Base-by-base conservation (phyloP, 2,113 vertebrate species). In the Polyodon spathula region DNA sequence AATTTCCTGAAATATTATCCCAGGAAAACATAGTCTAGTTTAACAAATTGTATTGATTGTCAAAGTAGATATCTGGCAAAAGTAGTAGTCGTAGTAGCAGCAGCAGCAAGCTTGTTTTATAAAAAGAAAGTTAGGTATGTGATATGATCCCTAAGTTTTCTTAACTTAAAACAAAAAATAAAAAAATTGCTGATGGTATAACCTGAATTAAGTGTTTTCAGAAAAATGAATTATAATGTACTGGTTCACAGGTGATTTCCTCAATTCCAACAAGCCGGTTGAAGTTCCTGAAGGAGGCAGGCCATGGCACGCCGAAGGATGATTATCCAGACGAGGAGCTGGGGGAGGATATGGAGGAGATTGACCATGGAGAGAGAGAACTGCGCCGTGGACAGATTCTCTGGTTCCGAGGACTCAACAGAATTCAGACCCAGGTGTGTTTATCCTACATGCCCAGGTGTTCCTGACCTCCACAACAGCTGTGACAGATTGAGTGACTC, bases 321-420 rank as follows among this genome's bases (percentile, higher is more conserved):
- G 96, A 98, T 77, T 97, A 97, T 76, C 96, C 96, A 0, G 96
- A 97, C 55, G 94, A 99, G 63, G 86, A 89, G 72, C 69, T 88
- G 61, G 94, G 97, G 37, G 81, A 97, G 61, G 94, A 98, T 42
- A 90, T 89, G 60, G 95, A 99, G 0, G 96, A 99, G 78, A 99
- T 99, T 0, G 96, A 99, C 80, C 95, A 99, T 1, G 96, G 95
- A 0, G 96, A 99, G 67, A 85, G 96, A 50, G 96, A 99, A 77
- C 81, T 99, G 14, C 93, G 96, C 51, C 91, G 94, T 40, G 96
- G 96, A 71, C 96, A 99, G 82, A 98, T 99, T 78, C 90, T 99
- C 72, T 99, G 96, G 96, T 99, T 99, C 90, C 86, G 96, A 79
- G 96, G 96, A 75, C 92, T 99, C 72, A 98, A 98, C 86, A 91